Base-by-base conservation (phyloP, 1,140 invertebrate genomes). In the Paralvinella palmiformis region DNA sequence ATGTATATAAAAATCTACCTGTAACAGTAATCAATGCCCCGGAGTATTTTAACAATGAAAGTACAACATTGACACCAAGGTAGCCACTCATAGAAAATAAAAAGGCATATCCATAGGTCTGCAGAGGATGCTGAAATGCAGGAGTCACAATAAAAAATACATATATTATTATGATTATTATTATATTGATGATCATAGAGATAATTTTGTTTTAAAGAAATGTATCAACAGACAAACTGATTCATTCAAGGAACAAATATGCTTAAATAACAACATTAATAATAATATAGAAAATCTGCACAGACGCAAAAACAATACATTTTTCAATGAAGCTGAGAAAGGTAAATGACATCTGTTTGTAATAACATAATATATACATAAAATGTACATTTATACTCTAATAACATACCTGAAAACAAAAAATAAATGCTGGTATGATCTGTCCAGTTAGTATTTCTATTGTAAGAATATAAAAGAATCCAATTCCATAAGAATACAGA, bases 21-120 rank as follows among this genome's bases (percentile, higher is more conserved):
- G 92, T 96, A 1, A 94, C 94, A 5, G 94, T 92, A 32, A 90
- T 85, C 32, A 96, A 88, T 17, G 94, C 94, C 20, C 94, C 94
- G 77, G 88, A 89, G 24, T 87, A 87, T 69, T 88, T 85, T 0
- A 97, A 92, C 48, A 96, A 76, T 0, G 89, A 91, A 4, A 97
- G 81, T 1, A 97, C 93, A 52, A 95, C 88, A 77, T 96, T 91
- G 41, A 96, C 87, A 4, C 94, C 94, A 66, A 95, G 81, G 77
- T 96, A 98, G 1, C 94, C 94, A 35, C 90, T 88, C 0, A 92
- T 57, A 15, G 91, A 94, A 71, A 96, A 92, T 13, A 96, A 80
- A 48, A 92, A 83, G 56, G 88, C 89, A 80, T 94, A 93, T 6
- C 87, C 86, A 80, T 95, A 96, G 20, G 88, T 91, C 73, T 89